These are phyloP conservation scores for Saxidomus purpurata DNA, from an alignment of 1,140 invertebrate genomes.

Conservation along the genomic window DNA sequence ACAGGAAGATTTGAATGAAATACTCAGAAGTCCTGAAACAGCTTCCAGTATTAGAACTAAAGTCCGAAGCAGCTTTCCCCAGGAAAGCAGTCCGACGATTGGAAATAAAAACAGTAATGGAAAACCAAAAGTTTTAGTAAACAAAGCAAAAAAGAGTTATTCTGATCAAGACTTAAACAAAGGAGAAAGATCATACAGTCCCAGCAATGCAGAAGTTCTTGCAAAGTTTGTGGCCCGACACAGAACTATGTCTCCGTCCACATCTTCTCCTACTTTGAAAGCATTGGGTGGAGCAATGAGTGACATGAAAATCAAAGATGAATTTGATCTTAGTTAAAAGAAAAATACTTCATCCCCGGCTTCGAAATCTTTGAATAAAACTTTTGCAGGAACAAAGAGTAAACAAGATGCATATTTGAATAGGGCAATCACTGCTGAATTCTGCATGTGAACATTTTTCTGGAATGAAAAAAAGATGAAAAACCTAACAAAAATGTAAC, in stretches of 20 bases:
- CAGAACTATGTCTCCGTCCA: constrained; percentile 47
- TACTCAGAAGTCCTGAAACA: background rate
- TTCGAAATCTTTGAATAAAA: background rate
- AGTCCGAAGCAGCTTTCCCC: constrained; percentile 12
- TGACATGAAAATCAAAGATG: background rate
- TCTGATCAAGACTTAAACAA: background rate
- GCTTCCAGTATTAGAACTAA: background rate
- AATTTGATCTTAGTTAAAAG: background rate
- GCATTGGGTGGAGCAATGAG: background rate
- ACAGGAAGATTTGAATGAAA: background rate
- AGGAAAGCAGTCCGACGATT: background rate
- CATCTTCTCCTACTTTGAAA: constrained; percentile 4
- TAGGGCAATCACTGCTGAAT: background rate
- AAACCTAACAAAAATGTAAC: background rate
- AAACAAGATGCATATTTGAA: background rate
- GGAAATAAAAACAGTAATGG: background rate
- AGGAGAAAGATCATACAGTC: background rate
- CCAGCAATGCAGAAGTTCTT: constrained; percentile 39
- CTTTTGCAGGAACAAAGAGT: background rate
- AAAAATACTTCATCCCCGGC: constrained; percentile 20
- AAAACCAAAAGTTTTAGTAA: background rate
- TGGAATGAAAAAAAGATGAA: background rate
- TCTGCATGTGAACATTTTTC: background rate
- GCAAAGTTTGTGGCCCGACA: constrained; percentile 55
- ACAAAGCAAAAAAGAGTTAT: background rate